Conservation (phyloP, 2,888 invertebrate genomes). For the Camponotus fellah region DNA sequence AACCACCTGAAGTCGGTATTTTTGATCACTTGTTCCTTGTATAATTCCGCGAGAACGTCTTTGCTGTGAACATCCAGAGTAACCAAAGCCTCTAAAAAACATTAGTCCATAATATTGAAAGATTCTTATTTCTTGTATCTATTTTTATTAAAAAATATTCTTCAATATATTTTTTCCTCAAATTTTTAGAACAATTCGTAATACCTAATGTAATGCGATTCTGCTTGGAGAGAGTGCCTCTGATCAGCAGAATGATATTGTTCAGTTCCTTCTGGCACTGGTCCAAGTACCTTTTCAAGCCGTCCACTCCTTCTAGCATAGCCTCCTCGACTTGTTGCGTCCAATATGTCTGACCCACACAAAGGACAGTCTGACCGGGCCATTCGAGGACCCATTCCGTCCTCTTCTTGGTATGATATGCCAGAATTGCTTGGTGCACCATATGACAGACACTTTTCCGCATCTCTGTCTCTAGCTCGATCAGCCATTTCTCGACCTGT, state of each 20-base stretch:
- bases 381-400: slow-evolving; percentile 95
- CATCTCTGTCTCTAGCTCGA: slow-evolving; percentile 95
- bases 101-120: neutral
- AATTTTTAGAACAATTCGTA: slow-evolving; percentile 51
- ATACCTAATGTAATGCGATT: slow-evolving; percentile 95
- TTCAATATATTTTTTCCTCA: neutral
- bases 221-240: slow-evolving; percentile 94
- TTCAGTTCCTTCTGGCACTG: slow-evolving; percentile 93
- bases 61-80: slow-evolving; percentile 97
- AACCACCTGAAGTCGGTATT: slow-evolving; percentile 97
- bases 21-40: slow-evolving; percentile 89
- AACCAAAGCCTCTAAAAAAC: slow-evolving; percentile 92
- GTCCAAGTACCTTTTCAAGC: slow-evolving; percentile 90
- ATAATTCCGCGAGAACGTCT: slow-evolving; percentile 92
- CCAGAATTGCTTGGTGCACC: slow-evolving; percentile 90
- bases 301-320: slow-evolving; percentile 87
- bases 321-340: slow-evolving; percentile 95
- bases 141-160: neutral
- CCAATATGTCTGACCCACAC: slow-evolving; percentile 95
- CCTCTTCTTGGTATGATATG: slow-evolving; percentile 90
- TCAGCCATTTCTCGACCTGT: slow-evolving; percentile 98
- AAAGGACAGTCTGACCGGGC: slow-evolving; percentile 97
- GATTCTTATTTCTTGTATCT: neutral
- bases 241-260: slow-evolving; percentile 93
- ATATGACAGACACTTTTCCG: slow-evolving; percentile 93